Conservation (phyloP, 2,113 vertebrate species). For the Acinonyx jubatus region DNA sequence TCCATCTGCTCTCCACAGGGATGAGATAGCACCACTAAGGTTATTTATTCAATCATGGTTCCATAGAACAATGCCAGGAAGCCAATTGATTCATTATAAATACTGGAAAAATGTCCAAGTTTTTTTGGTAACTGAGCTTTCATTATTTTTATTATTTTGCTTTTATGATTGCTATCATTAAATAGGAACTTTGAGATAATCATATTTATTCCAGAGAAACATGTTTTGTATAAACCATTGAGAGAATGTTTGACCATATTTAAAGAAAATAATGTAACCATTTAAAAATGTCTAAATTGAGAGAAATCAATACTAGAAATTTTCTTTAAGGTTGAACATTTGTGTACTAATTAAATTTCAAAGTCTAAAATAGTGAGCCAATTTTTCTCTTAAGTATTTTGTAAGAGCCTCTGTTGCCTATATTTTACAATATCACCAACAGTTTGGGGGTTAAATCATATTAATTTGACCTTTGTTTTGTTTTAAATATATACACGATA, state of each 20-base stretch:
- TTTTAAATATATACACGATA: conserved; percentile 72
- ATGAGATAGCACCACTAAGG: background rate
- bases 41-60: background rate
- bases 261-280: background rate
- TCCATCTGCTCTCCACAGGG: background rate
- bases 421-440: conserved; percentile 80
- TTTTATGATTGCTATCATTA: background rate
- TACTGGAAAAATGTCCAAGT: background rate
- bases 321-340: conserved; percentile 21
- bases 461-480: conserved; percentile 81
- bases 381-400: conserved; percentile 68
- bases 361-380: conserved; percentile 68
- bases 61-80: background rate
- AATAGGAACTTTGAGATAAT: background rate
- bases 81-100: background rate
- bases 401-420: conserved; percentile 57
- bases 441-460: conserved; percentile 67
- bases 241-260: background rate
- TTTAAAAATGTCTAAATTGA: background rate
- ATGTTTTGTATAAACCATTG: background rate
- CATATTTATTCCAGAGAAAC: conserved; percentile 9
- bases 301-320: background rate
- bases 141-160: background rate
- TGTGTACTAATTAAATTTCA: conserved; percentile 70
- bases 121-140: background rate